A percentile compares a stretch with the other conserved stretches of the same genome.
Evolutionary conservation across 2,797 vertebrate genomes (phyloP).

Genomic region (Gambusia yucatana): DNA sequence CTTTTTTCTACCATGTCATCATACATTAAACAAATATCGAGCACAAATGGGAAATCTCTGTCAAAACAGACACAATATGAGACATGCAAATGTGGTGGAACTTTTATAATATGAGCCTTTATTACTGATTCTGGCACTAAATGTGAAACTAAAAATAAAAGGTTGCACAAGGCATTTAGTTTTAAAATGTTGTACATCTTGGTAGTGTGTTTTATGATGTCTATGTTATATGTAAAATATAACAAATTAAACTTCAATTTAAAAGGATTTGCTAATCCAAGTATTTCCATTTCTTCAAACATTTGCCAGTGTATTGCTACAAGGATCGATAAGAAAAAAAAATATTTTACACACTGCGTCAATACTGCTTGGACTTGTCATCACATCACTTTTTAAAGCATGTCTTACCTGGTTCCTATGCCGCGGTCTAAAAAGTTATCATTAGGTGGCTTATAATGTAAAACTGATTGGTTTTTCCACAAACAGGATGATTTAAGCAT

Average conservation of each 20-base stretch:
- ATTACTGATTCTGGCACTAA: not conserved
- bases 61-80: not conserved
- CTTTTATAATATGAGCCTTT: not conserved
- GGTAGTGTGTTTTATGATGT: not conserved
- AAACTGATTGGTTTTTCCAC: not conserved
- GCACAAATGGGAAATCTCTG: not conserved
- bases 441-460: not conserved
- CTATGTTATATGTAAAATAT: not conserved
- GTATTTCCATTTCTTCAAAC: not conserved
- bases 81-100: not conserved
- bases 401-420: not conserved
- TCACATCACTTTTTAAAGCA: not conserved
- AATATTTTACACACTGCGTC: not conserved
- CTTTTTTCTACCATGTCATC: not conserved
- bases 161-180: not conserved
- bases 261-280: not conserved
- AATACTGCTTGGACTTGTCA: not conserved
- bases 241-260: not conserved
- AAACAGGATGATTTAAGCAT: slow-evolving; percentile 3
- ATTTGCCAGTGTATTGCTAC: not conserved
- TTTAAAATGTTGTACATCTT: not conserved
- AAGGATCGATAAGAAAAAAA: not conserved
- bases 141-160: not conserved
- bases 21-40: not conserved
- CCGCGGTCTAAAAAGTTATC: not conserved